Evolutionary conservation across 2,888 invertebrate genomes (phyloP), one percentile per base, ranked within the genome.

Genomic region (Acleris literana): DNA sequence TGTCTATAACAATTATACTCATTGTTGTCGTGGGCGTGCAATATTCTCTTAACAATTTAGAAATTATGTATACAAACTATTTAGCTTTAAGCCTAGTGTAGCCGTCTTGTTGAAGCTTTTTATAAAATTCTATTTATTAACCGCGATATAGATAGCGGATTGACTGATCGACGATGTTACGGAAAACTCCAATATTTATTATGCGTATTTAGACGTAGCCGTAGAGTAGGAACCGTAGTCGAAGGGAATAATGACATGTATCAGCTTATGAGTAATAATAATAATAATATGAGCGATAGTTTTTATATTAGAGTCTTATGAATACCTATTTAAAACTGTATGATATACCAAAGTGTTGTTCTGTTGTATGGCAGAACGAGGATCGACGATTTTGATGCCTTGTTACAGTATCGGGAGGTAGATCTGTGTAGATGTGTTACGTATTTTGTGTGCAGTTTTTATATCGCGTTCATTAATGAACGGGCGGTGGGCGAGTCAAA

Each of bases 101-200:
- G 92, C 84, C 86, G 90, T 91, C 90, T 90, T 90, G 92, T 92
- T 92, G 85, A 90, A 83, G 92, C 90, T 92, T 92, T 91, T 90
- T 90, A 89, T 88, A 88, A 90, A 89, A 91, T 82, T 90, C 86
- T 91, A 91, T 90, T 90, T 90, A 90, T 86, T 88, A 79, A 82
- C 89, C 90, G 91, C 90, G 77, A 73, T 80, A 83, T 90, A 88
- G 89, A 74, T 76, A 74, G 92, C 90, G 92, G 91, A 75, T 84
- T 76, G 92, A 92, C 92, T 92, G 92, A 91, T 88, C 86, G 82
- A 80, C 80, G 80, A 88, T 85, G 88, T 87, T 90, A 87, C 79
- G 79, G 78, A 85, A 84, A 88, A 90, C 86, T 90, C 89, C 87
- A 86, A 90, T 90, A 84, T 88, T 83, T 88, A 86, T 84, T 76